Evolutionary conservation across 2,797 vertebrate species (phyloP), one percentile per base, ranked within the genome.

Genomic region (Psittacula derbiana): DNA sequence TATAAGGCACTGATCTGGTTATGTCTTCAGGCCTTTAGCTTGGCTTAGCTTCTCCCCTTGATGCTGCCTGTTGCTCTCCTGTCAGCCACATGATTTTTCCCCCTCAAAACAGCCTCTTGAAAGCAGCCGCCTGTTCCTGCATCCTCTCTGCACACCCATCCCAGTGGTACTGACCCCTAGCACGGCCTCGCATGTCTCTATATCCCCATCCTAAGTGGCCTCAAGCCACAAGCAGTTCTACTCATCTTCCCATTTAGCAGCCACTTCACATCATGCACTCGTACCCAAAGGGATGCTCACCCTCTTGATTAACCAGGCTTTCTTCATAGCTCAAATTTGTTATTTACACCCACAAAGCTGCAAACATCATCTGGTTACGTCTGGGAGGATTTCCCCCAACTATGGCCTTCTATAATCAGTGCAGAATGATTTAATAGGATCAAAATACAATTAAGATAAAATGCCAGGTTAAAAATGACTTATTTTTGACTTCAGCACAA

Each of bases 181-280:
- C 52, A 31, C 44, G 55, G 25, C 16, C n/a, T 19, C 8, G 31
- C 40, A 53, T 2, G 5, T 6, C 3, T 64, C 47, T 25, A 31
- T 7, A 36, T 1, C 3, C 31, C 12, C 4, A 4, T 43, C 11
- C 72, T 28, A 15, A 0, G 0, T 1, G 0, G 36, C 8, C 44
- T 7, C 75, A 66, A 52, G 52, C 8, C 41, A 43, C 1, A 0
- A 47, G 58, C 38, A 62, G 20, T 53, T 47, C 40, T 20, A 40
- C 7, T 44, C 31, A 36, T 44, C 40, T 69, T 61, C 57, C 58
- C 33, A 49, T 23, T 71, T 44, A 88, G 30, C 65, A 57, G 53
- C 31, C 8, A 7, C 20, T 49, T 38, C 14, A 10, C 49, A 71
- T 41, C 40, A n/a, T 6, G 24, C 21, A 33, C 38, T 60, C 31